A percentile compares a stretch with the other conserved stretches of the same genome.
phyloP scores from a whole-genome alignment of 1,140 invertebrate genomes.

The Trachelipus rathkii region DNA sequence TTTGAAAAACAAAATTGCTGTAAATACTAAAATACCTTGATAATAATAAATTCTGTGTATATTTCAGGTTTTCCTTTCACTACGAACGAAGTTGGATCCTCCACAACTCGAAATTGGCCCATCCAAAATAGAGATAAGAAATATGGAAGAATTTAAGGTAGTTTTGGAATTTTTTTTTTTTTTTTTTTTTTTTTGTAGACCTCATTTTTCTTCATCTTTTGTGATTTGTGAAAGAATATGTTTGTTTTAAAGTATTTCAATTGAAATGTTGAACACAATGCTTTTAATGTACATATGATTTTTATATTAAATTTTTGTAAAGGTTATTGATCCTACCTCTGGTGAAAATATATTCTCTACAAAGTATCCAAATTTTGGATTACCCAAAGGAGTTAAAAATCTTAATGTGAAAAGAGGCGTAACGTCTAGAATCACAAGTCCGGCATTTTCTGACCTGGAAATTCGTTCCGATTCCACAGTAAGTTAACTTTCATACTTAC shows the following conservation, averaged over 20 bases:
- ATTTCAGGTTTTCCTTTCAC: slow-evolving; percentile 29
- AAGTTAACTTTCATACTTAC: neutral
- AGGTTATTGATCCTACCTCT: slow-evolving; percentile 61
- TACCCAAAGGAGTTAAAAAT: slow-evolving; percentile 64
- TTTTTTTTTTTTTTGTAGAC: too few species aligned
- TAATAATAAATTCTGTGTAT: too few species aligned
- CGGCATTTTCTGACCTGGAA: slow-evolving; percentile 62
- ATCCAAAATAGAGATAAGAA: slow-evolving; percentile 34
- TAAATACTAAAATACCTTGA: too few species aligned
- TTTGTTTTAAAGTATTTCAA: too few species aligned
- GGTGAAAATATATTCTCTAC: slow-evolving; percentile 69
- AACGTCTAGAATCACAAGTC: slow-evolving; percentile 67
- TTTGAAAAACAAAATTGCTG: too few species aligned
- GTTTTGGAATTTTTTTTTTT: too few species aligned
- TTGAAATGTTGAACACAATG: too few species aligned
- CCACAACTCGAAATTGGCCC: slow-evolving; percentile 33
- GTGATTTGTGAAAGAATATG: too few species aligned
- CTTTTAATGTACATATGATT: too few species aligned
- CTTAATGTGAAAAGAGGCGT: slow-evolving; percentile 64
- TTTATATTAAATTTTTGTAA: slow-evolving; percentile 51
- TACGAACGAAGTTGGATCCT: slow-evolving; percentile 24
- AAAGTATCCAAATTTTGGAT: slow-evolving; percentile 64
- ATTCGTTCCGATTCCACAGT: slow-evolving; percentile 57
- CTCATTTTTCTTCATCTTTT: too few species aligned
- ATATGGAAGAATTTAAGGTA: slow-evolving; percentile 40